phyloP scores from a whole-genome alignment of 2,888 invertebrate species.

The Adelphocoris suturalis region DNA sequence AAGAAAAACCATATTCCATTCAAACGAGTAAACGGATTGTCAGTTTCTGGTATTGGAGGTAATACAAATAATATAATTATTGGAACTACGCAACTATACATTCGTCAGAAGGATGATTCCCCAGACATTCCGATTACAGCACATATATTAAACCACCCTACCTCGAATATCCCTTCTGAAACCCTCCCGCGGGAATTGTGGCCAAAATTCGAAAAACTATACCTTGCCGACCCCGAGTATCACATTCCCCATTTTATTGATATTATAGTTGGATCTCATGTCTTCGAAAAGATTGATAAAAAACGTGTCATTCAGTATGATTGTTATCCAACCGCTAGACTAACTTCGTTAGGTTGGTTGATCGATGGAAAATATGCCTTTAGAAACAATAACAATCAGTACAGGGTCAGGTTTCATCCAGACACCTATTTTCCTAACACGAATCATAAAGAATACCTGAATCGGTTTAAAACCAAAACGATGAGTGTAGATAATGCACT shows the following conservation, averaged over 20 bases:
- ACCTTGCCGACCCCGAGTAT: neutral
- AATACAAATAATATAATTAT: slow-evolving; percentile 5
- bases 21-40: neutral
- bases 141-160: neutral
- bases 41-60: neutral
- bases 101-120: neutral
- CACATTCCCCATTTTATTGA: neutral
- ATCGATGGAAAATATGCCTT: neutral
- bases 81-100: neutral
- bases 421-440: neutral
- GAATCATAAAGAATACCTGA: neutral
- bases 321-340: slow-evolving; percentile 3
- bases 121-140: neutral
- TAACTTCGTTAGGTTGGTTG: neutral
- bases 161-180: neutral
- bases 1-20: neutral
- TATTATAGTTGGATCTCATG: neutral
- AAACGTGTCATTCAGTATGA: neutral
- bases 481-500: neutral
- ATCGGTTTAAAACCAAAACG: neutral
- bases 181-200: neutral
- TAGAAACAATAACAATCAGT: no score
- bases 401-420: slow-evolving; percentile 6
- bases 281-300: neutral
- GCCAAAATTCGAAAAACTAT: neutral